Evolutionary conservation across 2,888 invertebrate genomes (phyloP).

Genomic region (Agriopis aurantiaria): DNA sequence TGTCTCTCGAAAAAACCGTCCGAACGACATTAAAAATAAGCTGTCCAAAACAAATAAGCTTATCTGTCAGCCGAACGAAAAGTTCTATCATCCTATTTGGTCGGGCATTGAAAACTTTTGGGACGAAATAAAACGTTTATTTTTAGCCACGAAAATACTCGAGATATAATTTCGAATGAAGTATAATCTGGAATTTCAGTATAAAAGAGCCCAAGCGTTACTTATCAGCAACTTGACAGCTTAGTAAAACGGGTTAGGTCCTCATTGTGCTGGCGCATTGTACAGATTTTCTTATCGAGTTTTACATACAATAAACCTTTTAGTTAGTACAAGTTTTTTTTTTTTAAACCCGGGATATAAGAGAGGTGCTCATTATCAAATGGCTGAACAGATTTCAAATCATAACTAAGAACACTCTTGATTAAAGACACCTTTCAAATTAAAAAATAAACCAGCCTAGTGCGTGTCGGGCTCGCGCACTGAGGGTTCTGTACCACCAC

Average conservation of each 20-base stretch:
- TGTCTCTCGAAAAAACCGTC: background rate
- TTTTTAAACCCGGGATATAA: too few relatives aligned
- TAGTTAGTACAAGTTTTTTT: too few relatives aligned
- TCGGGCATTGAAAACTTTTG: constrained; percentile 29
- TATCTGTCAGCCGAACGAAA: constrained; percentile 27
- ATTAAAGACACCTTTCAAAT: too few relatives aligned
- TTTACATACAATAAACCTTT: background rate
- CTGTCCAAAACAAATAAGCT: constrained; percentile 22
- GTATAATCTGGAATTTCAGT: constrained; percentile 8
- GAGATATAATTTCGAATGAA: constrained; percentile 16
- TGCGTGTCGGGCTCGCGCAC: too few relatives aligned
- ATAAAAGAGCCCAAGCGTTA: constrained; percentile 17
- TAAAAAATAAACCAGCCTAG: too few relatives aligned
- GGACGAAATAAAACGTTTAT: constrained; percentile 29
- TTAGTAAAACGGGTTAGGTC: constrained; percentile 29
- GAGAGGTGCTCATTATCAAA: too few relatives aligned
- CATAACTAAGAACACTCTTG: too few relatives aligned
- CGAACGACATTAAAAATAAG: constrained; percentile 11
- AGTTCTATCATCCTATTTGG: constrained; percentile 30
- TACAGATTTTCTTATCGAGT: constrained; percentile 20
- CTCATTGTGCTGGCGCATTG: constrained; percentile 23
- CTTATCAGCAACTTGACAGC: constrained; percentile 33
- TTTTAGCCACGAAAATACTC: constrained; percentile 21
- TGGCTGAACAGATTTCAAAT: too few relatives aligned
- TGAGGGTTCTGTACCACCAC: too few relatives aligned